Conservation (phyloP, 2,113 vertebrate species). For the Phylloscopus whistleri region DNA sequence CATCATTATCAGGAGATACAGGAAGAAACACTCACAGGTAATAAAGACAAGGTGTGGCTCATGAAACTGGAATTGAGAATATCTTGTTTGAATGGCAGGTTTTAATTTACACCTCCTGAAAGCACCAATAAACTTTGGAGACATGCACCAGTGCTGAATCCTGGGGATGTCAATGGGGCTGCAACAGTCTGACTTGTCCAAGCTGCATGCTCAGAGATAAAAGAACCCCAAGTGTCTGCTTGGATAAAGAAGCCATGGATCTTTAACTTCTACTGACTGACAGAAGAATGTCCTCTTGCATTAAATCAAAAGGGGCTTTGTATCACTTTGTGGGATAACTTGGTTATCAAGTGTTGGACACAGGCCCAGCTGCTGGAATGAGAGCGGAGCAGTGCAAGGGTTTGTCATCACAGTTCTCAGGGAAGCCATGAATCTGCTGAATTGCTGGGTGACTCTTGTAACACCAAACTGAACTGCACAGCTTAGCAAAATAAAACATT, state of each 20-base stretch:
- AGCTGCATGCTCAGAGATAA: background rate
- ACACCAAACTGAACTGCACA: background rate
- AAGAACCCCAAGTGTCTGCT: background rate
- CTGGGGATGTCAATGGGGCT: background rate
- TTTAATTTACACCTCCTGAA: conserved; percentile 4
- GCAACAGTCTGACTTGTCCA: accelerated
- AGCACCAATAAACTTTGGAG: background rate
- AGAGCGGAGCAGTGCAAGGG: background rate
- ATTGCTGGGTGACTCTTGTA: background rate
- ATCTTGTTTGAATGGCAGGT: background rate
- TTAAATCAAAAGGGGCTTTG: background rate
- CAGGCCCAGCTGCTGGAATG: background rate
- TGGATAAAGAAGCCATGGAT: background rate
- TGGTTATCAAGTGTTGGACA: background rate
- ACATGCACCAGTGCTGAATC: background rate
- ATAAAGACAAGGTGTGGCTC: background rate
- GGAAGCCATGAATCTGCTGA: conserved; percentile 4
- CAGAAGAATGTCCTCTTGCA: conserved; percentile 2
- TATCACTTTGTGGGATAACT: background rate
- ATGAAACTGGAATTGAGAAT: background rate
- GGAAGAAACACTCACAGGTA: background rate
- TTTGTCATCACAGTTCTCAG: background rate
- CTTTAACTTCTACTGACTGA: conserved; percentile 21
- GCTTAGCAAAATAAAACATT: background rate
- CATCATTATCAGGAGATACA: background rate